Percentiles rank a stretch among this genome's conserved stretches.
Evolutionary conservation across 2,888 invertebrate genomes (phyloP).

Genomic region (Atrina japonica): DNA sequence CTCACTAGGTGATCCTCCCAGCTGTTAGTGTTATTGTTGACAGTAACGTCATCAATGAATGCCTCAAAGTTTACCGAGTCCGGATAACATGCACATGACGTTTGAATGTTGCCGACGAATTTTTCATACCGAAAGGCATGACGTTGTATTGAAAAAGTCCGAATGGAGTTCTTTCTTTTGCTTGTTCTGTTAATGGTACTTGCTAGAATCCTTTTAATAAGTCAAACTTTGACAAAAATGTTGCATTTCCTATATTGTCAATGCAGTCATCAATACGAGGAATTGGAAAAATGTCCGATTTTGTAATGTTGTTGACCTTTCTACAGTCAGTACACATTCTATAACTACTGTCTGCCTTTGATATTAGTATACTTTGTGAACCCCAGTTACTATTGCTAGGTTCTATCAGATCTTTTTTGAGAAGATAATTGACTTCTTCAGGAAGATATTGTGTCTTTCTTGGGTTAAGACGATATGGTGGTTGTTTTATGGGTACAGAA

Average conservation of each 20-base stretch:
- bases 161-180: conserved; percentile 49
- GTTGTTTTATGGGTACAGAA: conserved; percentile 44
- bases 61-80: conserved; percentile 35
- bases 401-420: conserved; percentile 60
- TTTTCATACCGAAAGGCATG: conserved; percentile 58
- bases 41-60: conserved; percentile 50
- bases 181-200: conserved; percentile 51
- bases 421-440: conserved; percentile 51
- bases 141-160: conserved; percentile 52
- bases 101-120: conserved; percentile 49
- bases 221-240: conserved; percentile 58
- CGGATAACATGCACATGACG: conserved; percentile 42
- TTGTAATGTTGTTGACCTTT: conserved; percentile 55
- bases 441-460: conserved; percentile 34
- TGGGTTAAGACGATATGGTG: conserved; percentile 50
- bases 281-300: conserved; percentile 56
- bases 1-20: conserved; percentile 33
- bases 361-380: conserved; percentile 54
- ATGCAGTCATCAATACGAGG: conserved; percentile 61
- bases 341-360: conserved; percentile 43
- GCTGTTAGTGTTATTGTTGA: conserved; percentile 16
- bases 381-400: conserved; percentile 54
- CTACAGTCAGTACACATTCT: conserved; percentile 55
- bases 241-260: conserved; percentile 52
- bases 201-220: conserved; percentile 53